Evolutionary conservation across 1,140 invertebrate genomes (phyloP).

Genomic region (Bombus turneri): DNA sequence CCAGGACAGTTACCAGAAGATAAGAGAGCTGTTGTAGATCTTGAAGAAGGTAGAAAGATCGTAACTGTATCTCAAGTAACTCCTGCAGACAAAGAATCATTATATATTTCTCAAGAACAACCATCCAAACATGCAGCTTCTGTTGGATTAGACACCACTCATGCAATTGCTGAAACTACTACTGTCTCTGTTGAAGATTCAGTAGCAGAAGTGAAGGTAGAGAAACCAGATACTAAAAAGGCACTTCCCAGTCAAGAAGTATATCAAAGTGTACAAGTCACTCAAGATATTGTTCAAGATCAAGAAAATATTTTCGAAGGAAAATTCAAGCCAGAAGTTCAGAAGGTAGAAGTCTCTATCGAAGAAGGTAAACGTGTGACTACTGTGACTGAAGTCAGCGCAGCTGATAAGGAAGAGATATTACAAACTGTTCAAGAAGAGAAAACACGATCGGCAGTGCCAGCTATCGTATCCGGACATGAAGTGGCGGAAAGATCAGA

Average conservation of each 20-base stretch:
- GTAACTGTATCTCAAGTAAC: slow-evolving; percentile 72
- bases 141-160: slow-evolving; percentile 61
- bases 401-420: slow-evolving; percentile 76
- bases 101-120: slow-evolving; percentile 59
- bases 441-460: slow-evolving; percentile 61
- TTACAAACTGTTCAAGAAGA: slow-evolving; percentile 63
- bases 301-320: slow-evolving; percentile 76
- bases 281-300: slow-evolving; percentile 79
- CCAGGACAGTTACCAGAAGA: slow-evolving; percentile 72
- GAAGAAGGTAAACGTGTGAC: slow-evolving; percentile 77
- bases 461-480: slow-evolving; percentile 62
- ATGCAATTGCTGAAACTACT: slow-evolving; percentile 67
- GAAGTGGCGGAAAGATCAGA: slow-evolving; percentile 69
- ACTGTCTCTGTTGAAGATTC: slow-evolving; percentile 57
- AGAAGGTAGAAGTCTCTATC: slow-evolving; percentile 71
- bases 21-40: slow-evolving; percentile 70
- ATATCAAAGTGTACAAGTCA: slow-evolving; percentile 74
- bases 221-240: slow-evolving; percentile 64
- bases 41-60: slow-evolving; percentile 73
- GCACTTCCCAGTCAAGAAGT: slow-evolving; percentile 67
- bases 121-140: slow-evolving; percentile 63
- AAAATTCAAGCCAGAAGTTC: slow-evolving; percentile 71
- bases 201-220: slow-evolving; percentile 48
- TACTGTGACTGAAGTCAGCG: slow-evolving; percentile 74
- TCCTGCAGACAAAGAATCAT: slow-evolving; percentile 74